phyloP scores from a whole-genome alignment of 1,140 invertebrate species.

The Bicyclus anynana region DNA sequence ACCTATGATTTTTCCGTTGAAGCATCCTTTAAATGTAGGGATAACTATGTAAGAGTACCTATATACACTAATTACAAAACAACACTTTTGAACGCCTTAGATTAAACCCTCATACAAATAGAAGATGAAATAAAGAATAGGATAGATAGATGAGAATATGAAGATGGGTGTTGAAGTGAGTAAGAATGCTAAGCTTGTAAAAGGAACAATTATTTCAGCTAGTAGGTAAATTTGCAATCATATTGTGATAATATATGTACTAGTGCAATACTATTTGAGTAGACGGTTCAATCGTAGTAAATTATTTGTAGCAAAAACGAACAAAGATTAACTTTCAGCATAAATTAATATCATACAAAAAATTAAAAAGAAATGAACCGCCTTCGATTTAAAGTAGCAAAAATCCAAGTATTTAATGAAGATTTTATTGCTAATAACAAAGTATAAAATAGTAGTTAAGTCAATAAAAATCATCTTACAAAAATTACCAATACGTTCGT shows the following conservation, averaged over 20 bases:
- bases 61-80: slow-evolving; percentile 67
- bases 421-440: slow-evolving; percentile 3
- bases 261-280: background rate
- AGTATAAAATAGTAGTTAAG: background rate
- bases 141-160: background rate
- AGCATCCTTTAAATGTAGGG: slow-evolving; percentile 52
- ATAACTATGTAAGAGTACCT: slow-evolving; percentile 37
- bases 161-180: slow-evolving; percentile 14
- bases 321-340: no score
- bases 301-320: no score
- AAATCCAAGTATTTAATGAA: slow-evolving; percentile 4
- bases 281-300: background rate
- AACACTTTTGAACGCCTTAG: slow-evolving; percentile 45
- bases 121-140: slow-evolving; percentile 8
- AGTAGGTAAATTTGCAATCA: no score
- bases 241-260: background rate
- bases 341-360: no score
- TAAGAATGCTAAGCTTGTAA: background rate
- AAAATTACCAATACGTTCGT: slow-evolving; percentile 1
- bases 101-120: slow-evolving; percentile 22
- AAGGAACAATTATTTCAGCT: background rate
- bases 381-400: slow-evolving; percentile 3
- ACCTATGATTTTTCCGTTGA: slow-evolving; percentile 60
- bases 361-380: no score
- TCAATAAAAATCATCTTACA: slow-evolving; percentile 23